Evolutionary conservation across 2,797 vertebrate species (phyloP).

Genomic region (Neomorphus geoffroyi): DNA sequence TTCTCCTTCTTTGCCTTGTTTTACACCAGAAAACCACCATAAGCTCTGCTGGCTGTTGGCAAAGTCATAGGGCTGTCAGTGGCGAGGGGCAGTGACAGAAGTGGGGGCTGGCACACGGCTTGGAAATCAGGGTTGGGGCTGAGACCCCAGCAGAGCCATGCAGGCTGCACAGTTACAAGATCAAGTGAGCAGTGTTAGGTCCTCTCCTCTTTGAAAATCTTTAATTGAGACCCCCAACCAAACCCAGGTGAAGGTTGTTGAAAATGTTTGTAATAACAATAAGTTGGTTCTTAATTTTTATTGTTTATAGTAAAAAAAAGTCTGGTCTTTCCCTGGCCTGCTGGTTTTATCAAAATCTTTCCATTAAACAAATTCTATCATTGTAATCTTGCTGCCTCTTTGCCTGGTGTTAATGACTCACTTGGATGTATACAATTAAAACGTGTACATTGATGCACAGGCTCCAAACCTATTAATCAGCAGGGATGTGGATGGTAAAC

Average conservation of each 20-base stretch:
- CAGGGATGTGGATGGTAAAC: neutral
- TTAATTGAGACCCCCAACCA: neutral
- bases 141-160: neutral
- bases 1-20: neutral
- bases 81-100: neutral
- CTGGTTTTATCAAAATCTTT: neutral
- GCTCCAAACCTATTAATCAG: neutral
- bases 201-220: neutral
- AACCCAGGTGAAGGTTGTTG: neutral
- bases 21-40: neutral
- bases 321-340: neutral
- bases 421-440: neutral
- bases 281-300: neutral
- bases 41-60: neutral
- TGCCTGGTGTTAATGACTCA: neutral
- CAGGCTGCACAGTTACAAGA: neutral
- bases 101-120: neutral
- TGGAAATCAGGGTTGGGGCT: neutral
- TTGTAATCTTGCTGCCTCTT: neutral
- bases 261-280: neutral
- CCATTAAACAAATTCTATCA: neutral
- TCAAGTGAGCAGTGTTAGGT: neutral
- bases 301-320: neutral
- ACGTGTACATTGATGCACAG: neutral
- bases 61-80: fast-evolving